A percentile compares a stretch with the other conserved stretches of the same genome.
Evolutionary conservation across 1,140 invertebrate genomes (phyloP).

Genomic region (Teleopsis dalmanni): DNA sequence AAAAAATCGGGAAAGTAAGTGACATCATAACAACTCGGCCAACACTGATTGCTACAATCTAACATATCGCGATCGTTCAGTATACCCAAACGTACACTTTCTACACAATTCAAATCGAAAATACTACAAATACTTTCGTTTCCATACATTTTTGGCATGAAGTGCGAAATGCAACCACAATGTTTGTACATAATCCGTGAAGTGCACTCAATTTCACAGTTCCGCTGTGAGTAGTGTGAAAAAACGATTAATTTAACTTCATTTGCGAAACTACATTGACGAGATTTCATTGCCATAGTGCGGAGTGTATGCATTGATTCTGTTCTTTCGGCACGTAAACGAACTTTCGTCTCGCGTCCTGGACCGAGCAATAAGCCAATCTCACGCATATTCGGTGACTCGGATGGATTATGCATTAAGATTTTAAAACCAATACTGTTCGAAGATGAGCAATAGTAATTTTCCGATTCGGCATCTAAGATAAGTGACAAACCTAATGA

Average conservation of each 20-base stretch:
- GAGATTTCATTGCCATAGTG: constrained; percentile 52
- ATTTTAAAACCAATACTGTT: constrained; percentile 66
- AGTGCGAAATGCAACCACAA: constrained; percentile 63
- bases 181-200: constrained; percentile 55
- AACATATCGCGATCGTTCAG: constrained; percentile 4
- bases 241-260: constrained; percentile 60
- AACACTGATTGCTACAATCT: constrained; percentile 48
- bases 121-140: constrained; percentile 29
- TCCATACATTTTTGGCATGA: constrained; percentile 50
- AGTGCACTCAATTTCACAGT: constrained; percentile 65
- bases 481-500: constrained; percentile 61
- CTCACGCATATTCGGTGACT: constrained; percentile 66
- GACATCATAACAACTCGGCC: constrained; percentile 61
- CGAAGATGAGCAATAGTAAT: constrained; percentile 71
- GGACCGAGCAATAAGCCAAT: constrained; percentile 59
- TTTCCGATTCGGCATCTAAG: constrained; percentile 58
- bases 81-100: constrained; percentile 22
- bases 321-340: constrained; percentile 56
- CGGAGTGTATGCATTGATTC: constrained; percentile 52
- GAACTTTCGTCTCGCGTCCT: constrained; percentile 58
- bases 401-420: constrained; percentile 63
- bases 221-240: constrained; percentile 40
- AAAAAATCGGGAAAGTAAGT: constrained; percentile 53
- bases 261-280: constrained; percentile 62
- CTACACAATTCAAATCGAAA: constrained; percentile 21